phyloP scores from a whole-genome alignment of 2,888 invertebrate species.

The Mayetiola destructor region DNA sequence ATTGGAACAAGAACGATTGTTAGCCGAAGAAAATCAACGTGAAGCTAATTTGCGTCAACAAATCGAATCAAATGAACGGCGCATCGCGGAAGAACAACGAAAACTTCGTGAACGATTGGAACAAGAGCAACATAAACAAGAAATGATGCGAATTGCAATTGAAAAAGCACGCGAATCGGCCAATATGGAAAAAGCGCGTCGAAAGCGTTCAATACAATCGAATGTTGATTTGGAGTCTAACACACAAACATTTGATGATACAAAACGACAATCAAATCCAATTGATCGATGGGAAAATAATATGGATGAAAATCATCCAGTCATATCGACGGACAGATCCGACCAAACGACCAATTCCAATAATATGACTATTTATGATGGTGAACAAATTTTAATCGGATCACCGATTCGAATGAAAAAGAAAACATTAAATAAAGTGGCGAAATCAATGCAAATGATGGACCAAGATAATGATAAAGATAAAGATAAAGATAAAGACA shows the following conservation, averaged over 20 bases:
- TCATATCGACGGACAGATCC: neutral
- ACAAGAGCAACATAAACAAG: slow-evolving; percentile 55
- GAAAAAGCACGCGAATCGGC: slow-evolving; percentile 64
- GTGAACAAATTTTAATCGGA: slow-evolving; percentile 32
- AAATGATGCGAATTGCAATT: slow-evolving; percentile 60
- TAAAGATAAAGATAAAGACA: slow-evolving; percentile 8
- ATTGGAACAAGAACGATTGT: slow-evolving; percentile 58
- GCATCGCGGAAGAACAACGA: slow-evolving; percentile 57
- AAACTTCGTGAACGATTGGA: slow-evolving; percentile 52
- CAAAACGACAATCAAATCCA: neutral
- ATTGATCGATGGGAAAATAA: neutral
- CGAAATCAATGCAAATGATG: slow-evolving; percentile 4
- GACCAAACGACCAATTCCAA: slow-evolving; percentile 4
- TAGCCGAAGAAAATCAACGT: slow-evolving; percentile 66
- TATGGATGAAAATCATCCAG: neutral
- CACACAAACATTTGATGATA: slow-evolving; percentile 8
- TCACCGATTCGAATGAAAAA: slow-evolving; percentile 34
- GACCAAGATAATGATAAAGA: slow-evolving; percentile 17
- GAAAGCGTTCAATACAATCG: slow-evolving; percentile 25
- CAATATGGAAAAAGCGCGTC: slow-evolving; percentile 47
- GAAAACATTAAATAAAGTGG: slow-evolving; percentile 19
- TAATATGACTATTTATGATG: slow-evolving; percentile 20
- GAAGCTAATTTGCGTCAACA: slow-evolving; percentile 63
- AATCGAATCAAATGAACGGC: slow-evolving; percentile 50
- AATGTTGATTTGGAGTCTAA: slow-evolving; percentile 19